Conservation (phyloP, 2,888 invertebrate species). For the Acanthosepion esculentum region DNA sequence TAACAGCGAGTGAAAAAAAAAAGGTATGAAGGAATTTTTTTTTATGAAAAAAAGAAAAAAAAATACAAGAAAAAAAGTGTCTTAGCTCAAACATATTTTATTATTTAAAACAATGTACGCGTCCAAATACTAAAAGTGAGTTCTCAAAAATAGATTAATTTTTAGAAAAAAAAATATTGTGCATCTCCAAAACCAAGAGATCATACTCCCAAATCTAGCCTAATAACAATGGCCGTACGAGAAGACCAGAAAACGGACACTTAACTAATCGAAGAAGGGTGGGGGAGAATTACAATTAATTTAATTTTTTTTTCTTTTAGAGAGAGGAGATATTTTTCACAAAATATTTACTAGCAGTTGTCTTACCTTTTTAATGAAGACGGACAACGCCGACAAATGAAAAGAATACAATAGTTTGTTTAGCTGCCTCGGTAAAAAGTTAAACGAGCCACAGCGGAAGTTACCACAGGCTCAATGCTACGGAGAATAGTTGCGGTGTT, state of each 20-base stretch:
- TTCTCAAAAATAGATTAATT: too few relatives aligned
- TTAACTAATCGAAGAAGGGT: background rate
- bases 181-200: background rate
- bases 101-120: too few relatives aligned
- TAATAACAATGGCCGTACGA: background rate
- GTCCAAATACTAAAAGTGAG: too few relatives aligned
- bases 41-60: too few relatives aligned
- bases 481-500: background rate
- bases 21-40: too few relatives aligned
- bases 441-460: background rate
- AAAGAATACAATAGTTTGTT: slow-evolving; percentile 33
- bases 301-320: background rate
- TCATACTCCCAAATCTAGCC: background rate
- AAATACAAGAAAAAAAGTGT: too few relatives aligned
- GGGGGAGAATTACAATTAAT: background rate
- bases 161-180: too few relatives aligned
- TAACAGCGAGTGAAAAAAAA: too few relatives aligned
- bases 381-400: background rate
- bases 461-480: background rate
- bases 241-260: background rate
- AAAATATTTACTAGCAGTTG: background rate
- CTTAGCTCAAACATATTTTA: too few relatives aligned
- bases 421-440: slow-evolving; percentile 1
- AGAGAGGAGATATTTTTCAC: background rate
- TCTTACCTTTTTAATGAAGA: slow-evolving; percentile 16